Percentiles rank a stretch among this genome's conserved stretches.
Evolutionary conservation across 2,113 vertebrate genomes (phyloP).

Genomic region (Gracilinanus agilis): DNA sequence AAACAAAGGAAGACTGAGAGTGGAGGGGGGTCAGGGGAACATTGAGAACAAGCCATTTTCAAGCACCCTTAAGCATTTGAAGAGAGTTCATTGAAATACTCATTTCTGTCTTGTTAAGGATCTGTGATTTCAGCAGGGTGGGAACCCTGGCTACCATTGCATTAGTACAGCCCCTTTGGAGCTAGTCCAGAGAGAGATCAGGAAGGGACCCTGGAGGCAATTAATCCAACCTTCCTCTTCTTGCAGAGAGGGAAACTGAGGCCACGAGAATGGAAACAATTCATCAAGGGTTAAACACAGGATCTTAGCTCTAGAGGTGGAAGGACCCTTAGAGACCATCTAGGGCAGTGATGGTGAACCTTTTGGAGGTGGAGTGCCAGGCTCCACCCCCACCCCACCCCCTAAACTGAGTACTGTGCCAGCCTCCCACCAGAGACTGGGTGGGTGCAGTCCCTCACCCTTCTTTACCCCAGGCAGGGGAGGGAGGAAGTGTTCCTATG

Average conservation of each 20-base stretch:
- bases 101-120: not conserved
- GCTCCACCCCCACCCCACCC: too few relatives aligned
- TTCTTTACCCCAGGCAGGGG: too few relatives aligned
- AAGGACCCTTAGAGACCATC: too few relatives aligned
- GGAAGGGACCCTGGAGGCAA: not conserved
- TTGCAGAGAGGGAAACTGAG: not conserved
- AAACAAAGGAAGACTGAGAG: not conserved
- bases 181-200: not conserved
- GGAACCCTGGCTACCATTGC: not conserved
- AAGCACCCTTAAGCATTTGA: not conserved
- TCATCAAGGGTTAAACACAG: not conserved
- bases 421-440: too few relatives aligned
- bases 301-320: not conserved
- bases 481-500: too few relatives aligned
- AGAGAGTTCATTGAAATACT: not conserved
- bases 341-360: too few relatives aligned
- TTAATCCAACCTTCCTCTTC: not conserved
- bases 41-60: not conserved
- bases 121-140: not conserved
- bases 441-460: too few relatives aligned
- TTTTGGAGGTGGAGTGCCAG: too few relatives aligned
- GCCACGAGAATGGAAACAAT: not conserved
- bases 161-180: not conserved
- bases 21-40: not conserved
- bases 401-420: too few relatives aligned